Evolutionary conservation across 2,113 vertebrate species (phyloP).

Genomic region (Chaetodon trifascialis): DNA sequence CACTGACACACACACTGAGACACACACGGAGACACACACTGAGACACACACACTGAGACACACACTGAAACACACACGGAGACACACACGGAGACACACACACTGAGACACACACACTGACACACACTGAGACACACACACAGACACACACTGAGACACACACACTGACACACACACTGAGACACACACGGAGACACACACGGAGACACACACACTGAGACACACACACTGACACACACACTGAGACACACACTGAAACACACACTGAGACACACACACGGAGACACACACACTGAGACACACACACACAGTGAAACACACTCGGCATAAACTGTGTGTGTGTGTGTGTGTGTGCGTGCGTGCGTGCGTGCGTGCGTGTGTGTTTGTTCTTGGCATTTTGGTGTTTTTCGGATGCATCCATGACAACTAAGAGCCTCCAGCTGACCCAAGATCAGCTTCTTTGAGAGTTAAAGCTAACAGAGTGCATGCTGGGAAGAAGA

Average conservation of each 20-base stretch:
- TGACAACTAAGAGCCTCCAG: not conserved
- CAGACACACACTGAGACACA: slow-evolving; percentile 6
- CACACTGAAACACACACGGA: too few relatives aligned
- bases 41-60: slow-evolving; percentile 6
- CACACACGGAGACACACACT: slow-evolving; percentile 27
- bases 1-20: slow-evolving; percentile 7
- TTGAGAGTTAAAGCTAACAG: not conserved
- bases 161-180: slow-evolving; percentile 15
- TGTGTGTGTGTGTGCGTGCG: too few relatives aligned
- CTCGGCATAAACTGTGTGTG: too few relatives aligned
- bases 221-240: slow-evolving; percentile 19
- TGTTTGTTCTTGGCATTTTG: slow-evolving; percentile 36
- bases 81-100: too few relatives aligned
- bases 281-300: not conserved
- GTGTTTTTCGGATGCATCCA: not conserved
- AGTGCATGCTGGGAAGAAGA: slow-evolving; percentile 7
- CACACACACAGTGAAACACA: too few relatives aligned
- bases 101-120: slow-evolving; percentile 19
- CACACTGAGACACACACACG: slow-evolving; percentile 17
- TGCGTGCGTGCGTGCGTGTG: too few relatives aligned
- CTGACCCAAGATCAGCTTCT: not conserved
- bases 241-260: slow-evolving; percentile 3
- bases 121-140: too few relatives aligned
- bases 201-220: slow-evolving; percentile 5
- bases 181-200: slow-evolving; percentile 22